These are phyloP conservation scores for Stegodyphus mimosarum DNA, from an alignment of 1,140 invertebrate species.

Conservation along the genomic window DNA sequence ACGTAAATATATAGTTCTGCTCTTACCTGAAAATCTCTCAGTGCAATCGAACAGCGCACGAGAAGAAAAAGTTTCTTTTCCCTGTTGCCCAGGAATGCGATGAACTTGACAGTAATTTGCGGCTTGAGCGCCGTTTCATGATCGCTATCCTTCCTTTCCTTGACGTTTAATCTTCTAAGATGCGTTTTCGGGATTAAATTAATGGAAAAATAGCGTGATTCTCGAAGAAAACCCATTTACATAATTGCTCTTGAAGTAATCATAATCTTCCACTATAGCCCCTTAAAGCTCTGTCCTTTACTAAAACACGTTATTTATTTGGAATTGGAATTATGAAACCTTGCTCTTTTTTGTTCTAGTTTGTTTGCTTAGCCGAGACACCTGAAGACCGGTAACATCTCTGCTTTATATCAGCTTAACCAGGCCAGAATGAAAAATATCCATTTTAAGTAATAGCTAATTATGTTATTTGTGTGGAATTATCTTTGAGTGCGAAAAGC, in stretches of 20 bases:
- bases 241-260: constrained; percentile 52
- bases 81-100: neutral
- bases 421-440: no score
- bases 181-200: constrained; percentile 48
- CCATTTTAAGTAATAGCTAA: no score
- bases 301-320: neutral
- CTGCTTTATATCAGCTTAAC: no score
- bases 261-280: neutral
- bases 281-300: constrained; percentile 4
- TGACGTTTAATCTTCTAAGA: constrained; percentile 51
- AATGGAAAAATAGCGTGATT: constrained; percentile 54
- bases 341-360: neutral
- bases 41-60: no score
- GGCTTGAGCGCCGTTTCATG: constrained; percentile 49
- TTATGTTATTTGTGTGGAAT: no score
- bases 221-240: constrained; percentile 32
- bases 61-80: no score
- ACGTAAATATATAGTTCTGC: no score
- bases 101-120: constrained; percentile 53
- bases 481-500: no score
- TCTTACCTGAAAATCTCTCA: no score
- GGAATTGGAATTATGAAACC: neutral
- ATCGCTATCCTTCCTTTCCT: constrained; percentile 44
- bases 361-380: no score
- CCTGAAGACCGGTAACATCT: no score